These are phyloP conservation scores for Cyclina sinensis DNA, from an alignment of 1,140 invertebrate species.

Conservation along the genomic window DNA sequence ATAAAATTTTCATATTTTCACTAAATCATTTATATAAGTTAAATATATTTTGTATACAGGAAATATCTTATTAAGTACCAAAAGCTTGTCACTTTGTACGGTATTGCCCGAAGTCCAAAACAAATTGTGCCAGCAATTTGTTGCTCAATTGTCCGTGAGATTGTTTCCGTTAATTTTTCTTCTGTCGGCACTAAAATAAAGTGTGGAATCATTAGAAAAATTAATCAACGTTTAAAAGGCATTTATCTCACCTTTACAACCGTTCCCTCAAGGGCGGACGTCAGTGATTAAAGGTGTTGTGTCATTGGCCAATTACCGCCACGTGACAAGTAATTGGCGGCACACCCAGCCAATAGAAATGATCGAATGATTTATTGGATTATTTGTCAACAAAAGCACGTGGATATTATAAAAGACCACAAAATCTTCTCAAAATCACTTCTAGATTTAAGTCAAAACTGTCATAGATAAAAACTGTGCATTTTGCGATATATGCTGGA, in stretches of 20 bases:
- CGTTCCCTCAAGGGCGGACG: constrained; percentile 33
- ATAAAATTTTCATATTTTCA: too few relatives aligned
- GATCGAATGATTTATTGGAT: neutral
- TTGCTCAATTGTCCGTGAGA: constrained; percentile 22
- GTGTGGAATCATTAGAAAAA: constrained; percentile 2
- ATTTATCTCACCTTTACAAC: constrained; percentile 25
- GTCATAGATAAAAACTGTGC: neutral
- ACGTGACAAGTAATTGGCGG: constrained; percentile 27
- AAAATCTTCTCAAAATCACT: neutral
- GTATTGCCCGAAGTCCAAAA: too few relatives aligned
- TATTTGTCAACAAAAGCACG: constrained; percentile 32
- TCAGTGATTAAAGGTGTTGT: neutral
- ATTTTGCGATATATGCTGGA: neutral
- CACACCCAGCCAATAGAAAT: constrained; percentile 1
- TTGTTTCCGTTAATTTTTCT: neutral
- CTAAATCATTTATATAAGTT: too few relatives aligned
- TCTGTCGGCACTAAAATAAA: constrained; percentile 11
- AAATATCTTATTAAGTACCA: too few relatives aligned
- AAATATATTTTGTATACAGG: too few relatives aligned
- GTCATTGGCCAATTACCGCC: constrained; percentile 36
- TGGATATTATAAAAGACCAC: constrained; percentile 2
- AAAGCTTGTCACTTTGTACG: too few relatives aligned
- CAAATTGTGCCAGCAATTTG: neutral
- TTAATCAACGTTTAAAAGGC: constrained; percentile 11
- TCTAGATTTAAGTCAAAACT: neutral